Conservation (phyloP, 2,113 vertebrate genomes). For the Stegostoma tigrinum region DNA sequence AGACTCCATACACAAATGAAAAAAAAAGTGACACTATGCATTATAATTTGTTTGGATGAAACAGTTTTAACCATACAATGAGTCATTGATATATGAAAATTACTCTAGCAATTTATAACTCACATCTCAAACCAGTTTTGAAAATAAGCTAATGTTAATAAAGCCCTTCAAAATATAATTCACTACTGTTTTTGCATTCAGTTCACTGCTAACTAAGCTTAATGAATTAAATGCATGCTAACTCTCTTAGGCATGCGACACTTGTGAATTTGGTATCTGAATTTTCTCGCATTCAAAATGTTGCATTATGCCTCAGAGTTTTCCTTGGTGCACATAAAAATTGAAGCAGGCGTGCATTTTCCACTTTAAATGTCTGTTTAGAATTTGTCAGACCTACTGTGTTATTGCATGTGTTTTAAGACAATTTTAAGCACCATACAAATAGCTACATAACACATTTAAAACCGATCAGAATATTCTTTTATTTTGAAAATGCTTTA, state of each 20-base stretch:
- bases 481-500: constrained; percentile 26
- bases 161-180: not conserved
- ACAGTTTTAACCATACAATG: not conserved
- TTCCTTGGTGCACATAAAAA: not conserved
- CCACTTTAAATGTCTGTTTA: constrained; percentile 4
- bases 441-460: not conserved
- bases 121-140: not conserved
- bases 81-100: not conserved
- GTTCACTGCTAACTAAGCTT: not conserved
- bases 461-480: constrained; percentile 25
- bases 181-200: not conserved
- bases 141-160: not conserved
- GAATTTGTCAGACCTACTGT: not conserved
- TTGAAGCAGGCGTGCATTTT: not conserved
- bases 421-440: constrained; percentile 15
- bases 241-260: not conserved
- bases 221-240: not conserved
- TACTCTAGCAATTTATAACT: not conserved
- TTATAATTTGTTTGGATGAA: not conserved
- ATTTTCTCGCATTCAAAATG: not conserved
- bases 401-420: not conserved
- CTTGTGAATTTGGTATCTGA: not conserved
- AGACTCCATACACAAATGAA: not conserved
- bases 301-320: not conserved
- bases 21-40: not conserved